A percentile compares a stretch with the other conserved stretches of the same genome.
Evolutionary conservation across 2,888 invertebrate genomes (phyloP).

Genomic region (Mactromeris polynyma): DNA sequence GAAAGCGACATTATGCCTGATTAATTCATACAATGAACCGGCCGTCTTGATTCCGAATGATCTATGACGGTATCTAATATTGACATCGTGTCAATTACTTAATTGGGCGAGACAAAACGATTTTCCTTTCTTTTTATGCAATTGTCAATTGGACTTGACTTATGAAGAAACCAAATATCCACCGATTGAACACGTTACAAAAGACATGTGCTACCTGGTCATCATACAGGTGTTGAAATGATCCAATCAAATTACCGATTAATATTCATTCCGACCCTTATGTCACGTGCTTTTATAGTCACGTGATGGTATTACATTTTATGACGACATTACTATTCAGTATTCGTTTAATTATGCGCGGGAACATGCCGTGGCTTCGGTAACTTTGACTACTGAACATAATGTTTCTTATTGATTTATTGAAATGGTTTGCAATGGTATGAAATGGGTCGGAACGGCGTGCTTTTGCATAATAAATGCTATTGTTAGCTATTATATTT

Average conservation of each 20-base stretch:
- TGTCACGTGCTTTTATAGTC: neutral
- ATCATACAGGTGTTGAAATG: constrained; percentile 52
- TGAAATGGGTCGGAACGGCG: constrained; percentile 21
- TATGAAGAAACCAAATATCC: constrained; percentile 26
- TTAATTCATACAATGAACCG: constrained; percentile 1
- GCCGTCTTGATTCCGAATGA: constrained; percentile 1
- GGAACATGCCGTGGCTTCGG: constrained; percentile 31
- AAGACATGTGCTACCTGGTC: constrained; percentile 20
- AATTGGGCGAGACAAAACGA: constrained; percentile 29
- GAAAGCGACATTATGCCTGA: neutral
- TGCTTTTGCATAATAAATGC: constrained; percentile 65
- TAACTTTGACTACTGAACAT: constrained; percentile 40
- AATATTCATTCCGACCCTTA: neutral
- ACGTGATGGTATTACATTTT: neutral
- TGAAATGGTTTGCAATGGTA: constrained; percentile 49
- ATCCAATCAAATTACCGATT: constrained; percentile 49
- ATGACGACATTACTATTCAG: neutral
- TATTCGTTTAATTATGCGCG: constrained; percentile 62
- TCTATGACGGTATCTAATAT: neutral
- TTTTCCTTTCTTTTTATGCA: constrained; percentile 27
- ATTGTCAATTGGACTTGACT: constrained; percentile 28
- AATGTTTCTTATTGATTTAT: constrained; percentile 47
- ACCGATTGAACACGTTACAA: neutral
- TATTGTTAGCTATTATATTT: constrained; percentile 48
- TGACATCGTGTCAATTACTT: constrained; percentile 19